These are phyloP conservation scores for Rhynchotus rufescens DNA, from an alignment of 2,797 vertebrate genomes.

Conservation along the genomic window DNA sequence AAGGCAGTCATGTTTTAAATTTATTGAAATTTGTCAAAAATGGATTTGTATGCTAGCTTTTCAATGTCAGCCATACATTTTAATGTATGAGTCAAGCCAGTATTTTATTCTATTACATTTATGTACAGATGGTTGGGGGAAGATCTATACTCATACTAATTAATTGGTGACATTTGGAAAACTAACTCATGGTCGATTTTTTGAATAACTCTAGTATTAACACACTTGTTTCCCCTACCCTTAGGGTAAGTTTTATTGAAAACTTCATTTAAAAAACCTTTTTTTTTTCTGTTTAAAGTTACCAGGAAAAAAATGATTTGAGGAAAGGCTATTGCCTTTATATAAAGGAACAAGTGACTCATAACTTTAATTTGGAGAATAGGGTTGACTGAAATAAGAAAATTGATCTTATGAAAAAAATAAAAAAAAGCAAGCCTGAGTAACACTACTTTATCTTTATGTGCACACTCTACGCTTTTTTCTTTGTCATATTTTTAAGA, in stretches of 20 bases:
- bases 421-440: conserved; percentile 27
- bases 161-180: conserved; percentile 24
- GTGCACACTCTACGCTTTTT: neutral
- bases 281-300: neutral
- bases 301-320: neutral
- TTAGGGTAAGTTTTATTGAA: conserved; percentile 14
- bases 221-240: neutral
- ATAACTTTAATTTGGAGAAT: conserved; percentile 29
- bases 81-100: neutral
- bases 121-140: conserved; percentile 36
- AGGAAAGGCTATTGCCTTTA: neutral
- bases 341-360: conserved; percentile 14
- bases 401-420: conserved; percentile 9
- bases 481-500: neutral
- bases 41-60: neutral
- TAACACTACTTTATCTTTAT: conserved; percentile 39
- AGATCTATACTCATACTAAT: conserved; percentile 1
- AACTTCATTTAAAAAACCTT: neutral
- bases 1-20: neutral
- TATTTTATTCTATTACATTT: neutral
- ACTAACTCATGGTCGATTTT: neutral
- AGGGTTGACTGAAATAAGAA: conserved; percentile 15
- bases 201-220: neutral
- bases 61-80: neutral
- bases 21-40: neutral